Base-by-base conservation (phyloP, 2,113 vertebrate species). In the Serinus canaria region DNA sequence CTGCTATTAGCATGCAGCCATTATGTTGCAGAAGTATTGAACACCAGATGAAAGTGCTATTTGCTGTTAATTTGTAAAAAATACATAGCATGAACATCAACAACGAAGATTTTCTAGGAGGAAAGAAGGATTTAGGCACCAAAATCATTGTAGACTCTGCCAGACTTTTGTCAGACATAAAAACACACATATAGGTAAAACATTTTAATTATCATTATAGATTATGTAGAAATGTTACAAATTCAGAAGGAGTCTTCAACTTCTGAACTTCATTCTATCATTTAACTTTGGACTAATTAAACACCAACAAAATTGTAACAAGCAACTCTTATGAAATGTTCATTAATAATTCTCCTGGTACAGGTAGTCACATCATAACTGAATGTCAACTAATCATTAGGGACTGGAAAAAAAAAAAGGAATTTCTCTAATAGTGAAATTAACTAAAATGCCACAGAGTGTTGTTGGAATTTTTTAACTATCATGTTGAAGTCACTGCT, bases 331-430 rank as follows among this genome's bases (percentile, higher is more conserved):
- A 68, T 75, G 53, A 92, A 95, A 80, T 49, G 28, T 27, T 87
- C 37, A 84, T 92, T 79, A 89, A 78, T 92, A 94, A 95, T 95
- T 92, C 86, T 93, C 52, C 15, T 87, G 69, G 14, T 78, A 78
- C 18, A 76, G 44, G n/a, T 93, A 86, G 68, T 94, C 59, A 90
- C 25, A 89, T 83, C 56, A 68, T 72, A 89, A 95, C 80, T 94
- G 90, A 95, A 96, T 93, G 90, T 89, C 85, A 96, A 52, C 31
- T 9, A 49, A 68, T 84, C 92, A 83, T 83, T 90, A 90, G 72
- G 76, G 90, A 90, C 20, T 15, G 35, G 21, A 35, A 88, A 88
- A 83, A 88, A 88, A 83, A 94, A 85, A 92, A 49, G 4, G 64
- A 41, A 76, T 85, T 95, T 91, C 55, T 33, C 21, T 95, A 85